These are phyloP conservation scores for Gari tellinella DNA, from an alignment of 2,888 invertebrate species.

Conservation along the genomic window DNA sequence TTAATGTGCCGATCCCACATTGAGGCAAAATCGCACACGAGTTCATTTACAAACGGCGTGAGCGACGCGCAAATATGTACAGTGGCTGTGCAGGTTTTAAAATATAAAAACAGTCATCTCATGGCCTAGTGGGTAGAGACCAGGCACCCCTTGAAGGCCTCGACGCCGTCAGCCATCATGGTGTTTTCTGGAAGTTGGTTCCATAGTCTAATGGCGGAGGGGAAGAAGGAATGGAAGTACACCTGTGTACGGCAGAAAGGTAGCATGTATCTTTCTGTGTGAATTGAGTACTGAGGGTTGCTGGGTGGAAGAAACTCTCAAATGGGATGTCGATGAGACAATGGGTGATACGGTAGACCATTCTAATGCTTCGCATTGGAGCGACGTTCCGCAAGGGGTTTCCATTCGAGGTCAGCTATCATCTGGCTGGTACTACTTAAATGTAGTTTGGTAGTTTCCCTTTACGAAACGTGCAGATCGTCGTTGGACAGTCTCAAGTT, in stretches of 20 bases:
- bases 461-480: conserved; percentile 13
- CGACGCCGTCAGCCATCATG: neutral
- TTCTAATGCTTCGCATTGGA: conserved; percentile 13
- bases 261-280: neutral
- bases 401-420: conserved; percentile 13
- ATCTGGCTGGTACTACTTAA: conserved; percentile 8
- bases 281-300: conserved; percentile 1
- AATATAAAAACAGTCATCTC: too few relatives aligned
- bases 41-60: too few relatives aligned
- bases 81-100: too few relatives aligned
- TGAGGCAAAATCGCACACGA: too few relatives aligned
- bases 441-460: conserved; percentile 5
- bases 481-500: conserved; percentile 24
- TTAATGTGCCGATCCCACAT: too few relatives aligned
- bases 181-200: conserved; percentile 20
- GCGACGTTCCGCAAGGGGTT: conserved; percentile 3
- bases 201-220: conserved; percentile 6
- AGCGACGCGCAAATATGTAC: too few relatives aligned
- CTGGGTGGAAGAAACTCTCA: conserved; percentile 6
- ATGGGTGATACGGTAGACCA: conserved; percentile 27
- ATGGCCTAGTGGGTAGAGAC: too few relatives aligned
- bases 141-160: too few relatives aligned
- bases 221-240: conserved; percentile 13
- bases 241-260: conserved; percentile 24
- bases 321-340: conserved; percentile 22